Conservation (phyloP, 2,113 vertebrate species). For the Sminthopsis crassicaudata region DNA sequence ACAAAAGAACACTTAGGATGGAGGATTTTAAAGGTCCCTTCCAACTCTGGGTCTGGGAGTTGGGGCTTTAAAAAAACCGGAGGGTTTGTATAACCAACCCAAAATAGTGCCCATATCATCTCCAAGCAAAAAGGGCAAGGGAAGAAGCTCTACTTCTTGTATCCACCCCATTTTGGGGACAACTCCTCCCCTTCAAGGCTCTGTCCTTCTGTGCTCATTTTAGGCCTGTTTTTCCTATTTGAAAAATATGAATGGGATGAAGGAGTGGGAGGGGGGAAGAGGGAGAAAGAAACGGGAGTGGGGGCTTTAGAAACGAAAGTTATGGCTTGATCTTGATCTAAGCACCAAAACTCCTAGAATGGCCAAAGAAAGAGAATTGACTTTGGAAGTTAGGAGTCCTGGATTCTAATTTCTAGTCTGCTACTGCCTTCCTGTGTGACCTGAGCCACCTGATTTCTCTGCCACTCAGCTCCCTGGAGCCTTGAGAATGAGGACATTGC, state of each 20-base stretch:
- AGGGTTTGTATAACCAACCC: neutral
- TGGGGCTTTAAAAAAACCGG: neutral
- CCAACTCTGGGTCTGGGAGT: neutral
- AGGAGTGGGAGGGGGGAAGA: neutral
- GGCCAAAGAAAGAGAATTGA: neutral
- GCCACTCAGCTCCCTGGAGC: neutral
- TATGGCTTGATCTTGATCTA: neutral
- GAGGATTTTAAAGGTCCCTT: neutral
- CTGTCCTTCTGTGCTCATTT: neutral
- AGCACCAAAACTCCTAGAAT: neutral
- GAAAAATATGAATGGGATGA: neutral
- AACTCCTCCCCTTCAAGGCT: neutral
- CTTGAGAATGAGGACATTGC: neutral
- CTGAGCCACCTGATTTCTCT: neutral
- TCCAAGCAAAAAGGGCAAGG: neutral
- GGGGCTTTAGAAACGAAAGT: too few relatives aligned
- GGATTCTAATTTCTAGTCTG: neutral
- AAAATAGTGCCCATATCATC: neutral
- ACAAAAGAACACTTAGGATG: neutral
- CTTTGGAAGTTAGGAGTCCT: neutral
- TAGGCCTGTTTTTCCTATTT: neutral
- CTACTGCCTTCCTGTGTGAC: neutral
- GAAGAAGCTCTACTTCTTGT: neutral
- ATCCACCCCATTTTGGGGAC: accelerated
- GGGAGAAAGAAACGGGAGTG: too few relatives aligned